These are phyloP conservation scores for Ginglymostoma cirratum DNA, from an alignment of 2,113 vertebrate species.

Conservation along the genomic window DNA sequence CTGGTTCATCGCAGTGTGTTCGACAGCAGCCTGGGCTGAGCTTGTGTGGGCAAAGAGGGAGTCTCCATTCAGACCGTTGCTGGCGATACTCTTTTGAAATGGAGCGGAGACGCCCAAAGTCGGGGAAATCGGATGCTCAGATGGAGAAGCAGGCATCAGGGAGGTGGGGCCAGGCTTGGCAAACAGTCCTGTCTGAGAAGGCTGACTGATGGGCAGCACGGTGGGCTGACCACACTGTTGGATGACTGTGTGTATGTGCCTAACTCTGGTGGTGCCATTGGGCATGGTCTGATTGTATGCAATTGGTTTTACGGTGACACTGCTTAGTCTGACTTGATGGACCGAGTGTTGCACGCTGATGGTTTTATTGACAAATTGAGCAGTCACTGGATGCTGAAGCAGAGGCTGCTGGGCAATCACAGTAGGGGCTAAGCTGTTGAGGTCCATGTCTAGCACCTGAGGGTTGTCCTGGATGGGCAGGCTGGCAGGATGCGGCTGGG, in stretches of 20 bases:
- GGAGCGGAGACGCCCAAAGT: conserved; percentile 57
- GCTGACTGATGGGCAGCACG: conserved; percentile 60
- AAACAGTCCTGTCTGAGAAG: conserved; percentile 55
- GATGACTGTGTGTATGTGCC: background rate
- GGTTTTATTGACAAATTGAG: conserved; percentile 50
- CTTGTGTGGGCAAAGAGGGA: conserved; percentile 48
- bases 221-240: conserved; percentile 57
- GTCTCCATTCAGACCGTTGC: conserved; percentile 48
- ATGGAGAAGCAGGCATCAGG: conserved; percentile 62
- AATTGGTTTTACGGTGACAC: background rate
- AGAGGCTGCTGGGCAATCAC: background rate
- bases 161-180: conserved; percentile 53
- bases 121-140: conserved; percentile 58
- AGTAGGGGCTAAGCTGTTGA: background rate
- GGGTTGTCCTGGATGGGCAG: background rate
- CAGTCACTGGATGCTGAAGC: conserved; percentile 46
- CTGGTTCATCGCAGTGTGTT: conserved; percentile 45
- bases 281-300: conserved; percentile 45
- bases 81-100: conserved; percentile 59
- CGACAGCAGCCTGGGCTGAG: conserved; percentile 41
- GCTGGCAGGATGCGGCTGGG: background rate
- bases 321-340: background rate
- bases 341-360: conserved; percentile 41
- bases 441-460: background rate
- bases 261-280: conserved; percentile 59